phyloP scores from a whole-genome alignment of 2,888 invertebrate genomes.

The Lithodes maja region DNA sequence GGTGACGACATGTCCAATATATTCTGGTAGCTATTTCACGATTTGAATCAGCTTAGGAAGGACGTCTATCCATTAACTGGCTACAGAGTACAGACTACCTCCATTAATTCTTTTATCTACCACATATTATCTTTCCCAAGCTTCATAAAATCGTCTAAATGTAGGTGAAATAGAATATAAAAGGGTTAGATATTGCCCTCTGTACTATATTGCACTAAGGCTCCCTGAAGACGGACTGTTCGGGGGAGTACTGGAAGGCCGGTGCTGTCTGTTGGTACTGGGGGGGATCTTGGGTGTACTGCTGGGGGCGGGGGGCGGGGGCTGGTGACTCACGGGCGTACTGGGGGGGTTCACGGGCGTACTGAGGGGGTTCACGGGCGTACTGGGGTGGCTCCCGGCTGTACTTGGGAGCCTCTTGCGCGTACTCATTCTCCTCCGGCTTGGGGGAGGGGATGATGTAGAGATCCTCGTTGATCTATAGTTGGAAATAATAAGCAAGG shows the following conservation, averaged over 20 bases:
- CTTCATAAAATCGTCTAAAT: too few relatives aligned
- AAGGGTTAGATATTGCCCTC: too few relatives aligned
- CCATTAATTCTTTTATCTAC: too few relatives aligned
- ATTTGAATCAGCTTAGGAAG: too few relatives aligned
- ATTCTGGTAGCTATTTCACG: too few relatives aligned
- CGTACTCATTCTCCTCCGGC: slow-evolving; percentile 11
- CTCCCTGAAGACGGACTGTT: background rate
- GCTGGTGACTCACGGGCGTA: background rate
- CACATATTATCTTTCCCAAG: too few relatives aligned
- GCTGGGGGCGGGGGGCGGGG: background rate
- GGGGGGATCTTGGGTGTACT: slow-evolving; percentile 17
- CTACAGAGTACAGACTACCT: too few relatives aligned
- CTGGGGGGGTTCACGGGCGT: background rate
- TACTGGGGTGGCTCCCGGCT: background rate
- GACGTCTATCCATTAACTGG: too few relatives aligned
- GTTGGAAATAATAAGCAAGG: background rate
- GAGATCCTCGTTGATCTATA: slow-evolving; percentile 59
- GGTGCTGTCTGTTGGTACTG: slow-evolving; percentile 23
- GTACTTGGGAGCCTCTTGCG: background rate
- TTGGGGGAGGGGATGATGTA: slow-evolving; percentile 56
- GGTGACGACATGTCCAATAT: too few relatives aligned
- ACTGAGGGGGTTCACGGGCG: background rate
- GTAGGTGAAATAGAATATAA: too few relatives aligned
- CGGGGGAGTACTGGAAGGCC: slow-evolving; percentile 13
- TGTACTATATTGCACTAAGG: background rate